Evolutionary conservation across 2,888 invertebrate genomes (phyloP).

Genomic region (Caenorhabditis sulstoni): DNA sequence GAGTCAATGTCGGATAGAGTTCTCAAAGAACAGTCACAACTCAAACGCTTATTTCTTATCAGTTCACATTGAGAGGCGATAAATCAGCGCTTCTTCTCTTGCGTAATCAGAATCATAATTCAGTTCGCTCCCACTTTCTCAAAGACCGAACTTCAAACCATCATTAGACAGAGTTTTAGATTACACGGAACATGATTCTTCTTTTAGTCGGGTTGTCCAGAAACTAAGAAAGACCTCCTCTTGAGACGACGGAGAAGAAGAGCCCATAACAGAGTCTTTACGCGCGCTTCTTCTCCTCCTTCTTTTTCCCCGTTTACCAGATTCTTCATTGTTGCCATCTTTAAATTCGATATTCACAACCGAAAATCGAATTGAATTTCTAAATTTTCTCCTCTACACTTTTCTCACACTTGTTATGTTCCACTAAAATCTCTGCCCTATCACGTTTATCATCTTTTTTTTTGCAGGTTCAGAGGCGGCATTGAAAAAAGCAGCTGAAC

Average conservation of each 20-base stretch:
- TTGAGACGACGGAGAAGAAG: slow-evolving; percentile 19
- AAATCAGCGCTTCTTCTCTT: no score
- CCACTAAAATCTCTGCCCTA: no score
- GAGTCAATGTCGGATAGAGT: background rate
- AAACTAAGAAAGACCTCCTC: slow-evolving; percentile 33
- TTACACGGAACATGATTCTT: slow-evolving; percentile 49
- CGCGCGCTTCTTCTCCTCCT: slow-evolving; percentile 19
- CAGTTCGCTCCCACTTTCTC: background rate
- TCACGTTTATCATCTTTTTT: slow-evolving; percentile 6
- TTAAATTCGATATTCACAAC: slow-evolving; percentile 56
- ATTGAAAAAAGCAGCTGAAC: slow-evolving; percentile 27
- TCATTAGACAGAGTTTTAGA: slow-evolving; percentile 36
- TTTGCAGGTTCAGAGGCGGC: slow-evolving; percentile 9
- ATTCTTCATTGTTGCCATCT: slow-evolving; percentile 43
- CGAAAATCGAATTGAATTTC: slow-evolving; percentile 23
- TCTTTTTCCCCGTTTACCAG: slow-evolving; percentile 8
- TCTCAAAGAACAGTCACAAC: slow-evolving; percentile 46
- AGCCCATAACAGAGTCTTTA: slow-evolving; percentile 2
- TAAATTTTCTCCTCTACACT: slow-evolving; percentile 3
- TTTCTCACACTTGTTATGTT: background rate
- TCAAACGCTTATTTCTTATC: slow-evolving; percentile 49
- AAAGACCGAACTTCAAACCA: slow-evolving; percentile 17
- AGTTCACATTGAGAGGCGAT: background rate
- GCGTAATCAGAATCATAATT: background rate
- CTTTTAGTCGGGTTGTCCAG: slow-evolving; percentile 13